Conservation (phyloP, 2,797 vertebrate species). For the Pristis pectinata region DNA sequence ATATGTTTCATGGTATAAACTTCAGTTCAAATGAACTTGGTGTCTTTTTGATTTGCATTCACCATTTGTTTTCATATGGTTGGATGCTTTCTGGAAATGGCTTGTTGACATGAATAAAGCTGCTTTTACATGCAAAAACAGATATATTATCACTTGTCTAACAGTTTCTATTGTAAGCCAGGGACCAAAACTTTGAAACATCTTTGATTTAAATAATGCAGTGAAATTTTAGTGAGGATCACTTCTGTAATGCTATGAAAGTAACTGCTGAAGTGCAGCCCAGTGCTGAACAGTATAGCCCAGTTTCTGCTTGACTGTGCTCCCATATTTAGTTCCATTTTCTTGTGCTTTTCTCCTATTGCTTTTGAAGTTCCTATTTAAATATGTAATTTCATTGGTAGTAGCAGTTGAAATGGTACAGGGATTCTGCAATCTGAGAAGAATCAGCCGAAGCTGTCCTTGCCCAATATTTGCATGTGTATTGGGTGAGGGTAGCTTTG, state of each 20-base stretch:
- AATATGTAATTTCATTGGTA: not conserved
- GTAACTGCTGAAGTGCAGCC: not conserved
- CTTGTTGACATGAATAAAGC: not conserved
- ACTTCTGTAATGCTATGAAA: not conserved
- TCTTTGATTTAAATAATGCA: not conserved
- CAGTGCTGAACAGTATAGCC: not conserved
- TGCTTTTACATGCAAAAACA: not conserved
- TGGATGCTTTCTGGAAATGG: not conserved
- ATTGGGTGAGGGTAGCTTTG: not conserved
- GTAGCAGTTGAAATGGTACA: not conserved
- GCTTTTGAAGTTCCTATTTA: not conserved
- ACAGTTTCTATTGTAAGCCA: not conserved
- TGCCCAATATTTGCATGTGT: too few species aligned
- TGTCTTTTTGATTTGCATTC: not conserved
- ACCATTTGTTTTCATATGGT: not conserved
- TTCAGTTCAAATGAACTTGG: not conserved
- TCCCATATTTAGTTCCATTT: not conserved
- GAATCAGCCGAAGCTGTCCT: too few species aligned
- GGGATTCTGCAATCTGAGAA: too few species aligned
- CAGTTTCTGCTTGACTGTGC: not conserved
- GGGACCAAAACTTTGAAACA: constrained; percentile 14
- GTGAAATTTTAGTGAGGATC: not conserved
- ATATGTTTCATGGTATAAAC: not conserved
- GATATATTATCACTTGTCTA: not conserved
- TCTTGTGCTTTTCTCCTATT: not conserved